These are phyloP conservation scores for Acipenser ruthenus DNA, from an alignment of 2,797 vertebrate genomes.

Conservation along the genomic window DNA sequence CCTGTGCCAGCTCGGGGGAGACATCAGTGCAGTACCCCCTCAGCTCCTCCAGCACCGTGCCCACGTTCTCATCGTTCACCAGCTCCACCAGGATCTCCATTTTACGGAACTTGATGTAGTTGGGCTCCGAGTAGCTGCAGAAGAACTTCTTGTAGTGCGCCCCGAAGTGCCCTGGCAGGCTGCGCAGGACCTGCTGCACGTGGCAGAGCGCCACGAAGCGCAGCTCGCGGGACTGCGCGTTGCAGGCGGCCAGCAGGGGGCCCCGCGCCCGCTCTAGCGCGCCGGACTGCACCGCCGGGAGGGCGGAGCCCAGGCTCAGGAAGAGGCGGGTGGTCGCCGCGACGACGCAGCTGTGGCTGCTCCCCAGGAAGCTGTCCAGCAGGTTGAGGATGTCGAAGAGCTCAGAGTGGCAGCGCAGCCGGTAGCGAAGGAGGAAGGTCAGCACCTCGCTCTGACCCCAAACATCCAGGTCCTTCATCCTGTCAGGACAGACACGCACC, in stretches of 20 bases:
- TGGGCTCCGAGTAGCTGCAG: slow-evolving; percentile 84
- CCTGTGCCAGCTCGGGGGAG: slow-evolving; percentile 76
- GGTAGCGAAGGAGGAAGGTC: slow-evolving; percentile 79
- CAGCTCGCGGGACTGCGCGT: slow-evolving; percentile 76
- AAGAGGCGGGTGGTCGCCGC: slow-evolving; percentile 87
- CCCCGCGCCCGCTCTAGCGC: slow-evolving; percentile 71
- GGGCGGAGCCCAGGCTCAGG: slow-evolving; percentile 65
- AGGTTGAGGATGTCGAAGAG: slow-evolving; percentile 90
- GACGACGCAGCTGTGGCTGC: slow-evolving; percentile 70
- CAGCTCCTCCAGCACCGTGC: slow-evolving; percentile 80
- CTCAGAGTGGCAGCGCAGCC: slow-evolving; percentile 77
- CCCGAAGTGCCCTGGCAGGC: slow-evolving; percentile 77
- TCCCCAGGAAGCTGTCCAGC: slow-evolving; percentile 75
- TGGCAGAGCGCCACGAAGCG: slow-evolving; percentile 86
- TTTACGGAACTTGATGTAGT: slow-evolving; percentile 90
- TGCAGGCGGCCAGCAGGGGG: slow-evolving; percentile 76
- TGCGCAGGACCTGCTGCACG: slow-evolving; percentile 78
- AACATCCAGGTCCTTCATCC: slow-evolving; percentile 79
- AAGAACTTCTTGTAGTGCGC: slow-evolving; percentile 93
- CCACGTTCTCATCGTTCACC: slow-evolving; percentile 92
- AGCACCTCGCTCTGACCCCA: slow-evolving; percentile 92
- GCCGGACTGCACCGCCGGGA: slow-evolving; percentile 74
- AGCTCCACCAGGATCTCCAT: slow-evolving; percentile 87
- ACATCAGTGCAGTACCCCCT: slow-evolving; percentile 87
- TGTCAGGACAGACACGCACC: slow-evolving; percentile 32